Evolutionary conservation across 2,113 vertebrate genomes (phyloP), one percentile per base, ranked within the genome.

Genomic region (Sylvilagus bachmani): DNA sequence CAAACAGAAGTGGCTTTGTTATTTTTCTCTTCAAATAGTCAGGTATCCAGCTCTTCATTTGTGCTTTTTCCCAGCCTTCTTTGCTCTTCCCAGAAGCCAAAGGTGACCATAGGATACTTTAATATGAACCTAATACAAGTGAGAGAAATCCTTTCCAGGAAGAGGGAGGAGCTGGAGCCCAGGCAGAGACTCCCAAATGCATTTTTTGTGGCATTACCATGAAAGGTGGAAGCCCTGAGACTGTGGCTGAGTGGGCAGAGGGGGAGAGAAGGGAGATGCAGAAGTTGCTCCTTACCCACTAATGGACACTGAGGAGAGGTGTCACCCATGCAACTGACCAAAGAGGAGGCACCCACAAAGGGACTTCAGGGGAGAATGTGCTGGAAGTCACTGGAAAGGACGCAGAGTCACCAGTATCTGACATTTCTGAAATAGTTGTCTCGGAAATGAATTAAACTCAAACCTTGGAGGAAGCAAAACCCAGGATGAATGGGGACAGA

Each of bases 121-220:
- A 19, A 10, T 38, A 33, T 22, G 24, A 3, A 29, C 61, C n/a
- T 36, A 10, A 33, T 33, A 51, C 4, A 12, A 27, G 22, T 71
- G 5, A 21, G 16, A 51, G 44, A 70, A 53, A 12, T 8, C 8
- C 58, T 64, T 27, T 17, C 24, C 8, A 10, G 24, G 27, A 49
- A 25, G 6, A 61, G 25, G 33, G 17, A 70, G 5, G n/a, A 38
- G 10, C 10, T 6, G 1, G 14, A 31, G 16, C 10, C 10, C 17
- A 22, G 16, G 69, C 51, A 14, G 33, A 31, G 33, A 17, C 44
- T 51, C 49, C 13, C 10, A 27, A n/a, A 14, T 11, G 55, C 17
- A 1, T 44, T 7, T 44, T 44, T 44, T 21, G 80, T 16, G 24
- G 16, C 51, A 58, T 4, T 5, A 11, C 1, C 51, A 0, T 0